These are phyloP conservation scores for Stichodactyla mertensii DNA, from an alignment of 64 coral and sea anemone species.

Conservation along the genomic window DNA sequence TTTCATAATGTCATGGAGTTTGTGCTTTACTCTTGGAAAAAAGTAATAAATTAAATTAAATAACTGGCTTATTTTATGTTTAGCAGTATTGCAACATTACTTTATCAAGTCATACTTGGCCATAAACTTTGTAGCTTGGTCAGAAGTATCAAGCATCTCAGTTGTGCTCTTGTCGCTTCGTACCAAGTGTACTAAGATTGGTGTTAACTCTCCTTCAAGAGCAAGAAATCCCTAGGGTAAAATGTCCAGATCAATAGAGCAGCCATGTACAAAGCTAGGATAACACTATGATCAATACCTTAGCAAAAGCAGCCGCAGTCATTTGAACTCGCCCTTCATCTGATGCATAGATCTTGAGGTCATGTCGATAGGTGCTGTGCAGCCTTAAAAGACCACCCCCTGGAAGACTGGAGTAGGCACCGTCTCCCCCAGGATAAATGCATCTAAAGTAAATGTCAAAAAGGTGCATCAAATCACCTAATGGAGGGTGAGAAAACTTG, in stretches of 20 bases:
- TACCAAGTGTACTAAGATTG: constrained; percentile 93
- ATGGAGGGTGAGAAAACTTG: too few relatives aligned
- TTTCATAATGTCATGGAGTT: constrained; percentile 83
- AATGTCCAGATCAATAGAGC: neutral
- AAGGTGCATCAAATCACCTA: too few relatives aligned
- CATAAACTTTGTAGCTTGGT: constrained; percentile 73
- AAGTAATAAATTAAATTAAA: neutral
- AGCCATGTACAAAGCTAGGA: too few relatives aligned
- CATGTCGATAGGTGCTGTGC: constrained; percentile 97
- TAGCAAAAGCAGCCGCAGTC: constrained; percentile 98
- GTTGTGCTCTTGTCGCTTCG: constrained; percentile 91
- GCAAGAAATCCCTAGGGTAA: constrained; percentile 76
- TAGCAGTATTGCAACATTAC: neutral
- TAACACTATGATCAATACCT: constrained; percentile 35
- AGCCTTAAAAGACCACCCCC: constrained; percentile 77
- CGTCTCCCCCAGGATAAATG: constrained; percentile 87
- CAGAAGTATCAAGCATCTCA: constrained; percentile 91
- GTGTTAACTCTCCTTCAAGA: constrained; percentile 91
- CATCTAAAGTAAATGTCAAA: constrained; percentile 37
- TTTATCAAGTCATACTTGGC: constrained; percentile 45
- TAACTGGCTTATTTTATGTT: neutral
- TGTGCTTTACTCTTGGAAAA: constrained; percentile 56
- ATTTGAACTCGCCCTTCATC: constrained; percentile 98
- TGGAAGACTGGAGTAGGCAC: constrained; percentile 59
- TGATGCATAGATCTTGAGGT: constrained; percentile 98